Conservation (phyloP, 2,888 invertebrate species). For the Napeogenes sylphis region DNA sequence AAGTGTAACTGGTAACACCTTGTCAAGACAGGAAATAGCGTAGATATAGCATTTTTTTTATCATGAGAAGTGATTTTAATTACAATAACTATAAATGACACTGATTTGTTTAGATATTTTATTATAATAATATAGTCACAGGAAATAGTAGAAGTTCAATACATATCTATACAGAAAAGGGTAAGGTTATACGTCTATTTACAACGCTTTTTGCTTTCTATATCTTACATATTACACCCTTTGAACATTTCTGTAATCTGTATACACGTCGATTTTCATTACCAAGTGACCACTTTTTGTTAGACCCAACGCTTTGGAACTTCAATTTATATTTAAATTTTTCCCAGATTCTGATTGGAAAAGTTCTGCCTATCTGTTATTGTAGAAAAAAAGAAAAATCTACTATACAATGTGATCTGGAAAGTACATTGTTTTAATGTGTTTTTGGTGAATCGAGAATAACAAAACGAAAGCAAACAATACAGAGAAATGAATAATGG, state of each 20-base stretch:
- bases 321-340: constrained; percentile 54
- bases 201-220: not conserved
- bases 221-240: constrained; percentile 9
- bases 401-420: constrained; percentile 41
- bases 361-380: constrained; percentile 43
- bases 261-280: constrained; percentile 66
- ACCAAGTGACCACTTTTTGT: constrained; percentile 56
- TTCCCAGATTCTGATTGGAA: constrained; percentile 44
- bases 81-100: too few species aligned
- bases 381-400: constrained; percentile 35
- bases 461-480: too few species aligned
- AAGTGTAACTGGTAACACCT: not conserved
- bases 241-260: constrained; percentile 47
- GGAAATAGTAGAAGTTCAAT: too few species aligned
- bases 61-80: too few species aligned
- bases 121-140: too few species aligned
- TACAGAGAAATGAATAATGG: too few species aligned
- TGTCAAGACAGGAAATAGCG: too few species aligned
- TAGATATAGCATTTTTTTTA: too few species aligned
- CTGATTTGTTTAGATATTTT: too few species aligned
- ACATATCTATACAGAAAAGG: too few species aligned
- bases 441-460: constrained; percentile 5
- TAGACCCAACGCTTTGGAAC: constrained; percentile 40
- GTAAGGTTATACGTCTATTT: not conserved
- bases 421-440: constrained; percentile 23